phyloP scores from a whole-genome alignment of 1,140 invertebrate species.

The Macrobrachium nipponense region DNA sequence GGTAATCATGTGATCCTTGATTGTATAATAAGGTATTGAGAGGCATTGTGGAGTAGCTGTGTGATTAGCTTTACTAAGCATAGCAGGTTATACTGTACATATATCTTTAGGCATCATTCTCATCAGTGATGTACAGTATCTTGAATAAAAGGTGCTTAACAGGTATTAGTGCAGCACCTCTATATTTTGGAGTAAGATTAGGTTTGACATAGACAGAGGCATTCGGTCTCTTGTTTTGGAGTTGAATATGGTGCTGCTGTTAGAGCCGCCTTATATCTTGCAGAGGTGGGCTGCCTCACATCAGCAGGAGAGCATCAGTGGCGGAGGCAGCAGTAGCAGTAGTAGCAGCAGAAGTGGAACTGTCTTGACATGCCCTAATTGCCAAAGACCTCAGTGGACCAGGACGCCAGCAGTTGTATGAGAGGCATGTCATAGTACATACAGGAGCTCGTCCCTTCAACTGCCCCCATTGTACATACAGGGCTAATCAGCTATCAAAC shows the following conservation, averaged over 20 bases:
- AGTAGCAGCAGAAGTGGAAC: conserved; percentile 19
- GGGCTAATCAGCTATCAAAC: no score
- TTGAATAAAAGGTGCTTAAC: no score
- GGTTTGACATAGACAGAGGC: no score
- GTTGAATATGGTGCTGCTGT: conserved; percentile 24
- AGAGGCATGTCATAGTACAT: conserved; percentile 72
- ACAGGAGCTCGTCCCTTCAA: conserved; percentile 98
- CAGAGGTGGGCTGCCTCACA: conserved; percentile 47
- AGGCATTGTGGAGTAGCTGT: no score
- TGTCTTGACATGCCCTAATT: conserved; percentile 58
- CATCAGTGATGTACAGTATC: no score
- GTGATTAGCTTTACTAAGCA: no score
- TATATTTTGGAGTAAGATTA: neutral
- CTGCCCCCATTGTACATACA: conserved; percentile 83
- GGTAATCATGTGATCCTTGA: no score
- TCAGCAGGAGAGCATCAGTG: conserved; percentile 36
- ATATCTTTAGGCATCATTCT: no score
- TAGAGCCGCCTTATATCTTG: conserved; percentile 56
- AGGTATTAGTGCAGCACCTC: neutral
- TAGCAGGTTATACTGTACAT: no score
- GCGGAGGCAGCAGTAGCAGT: conserved; percentile 26
- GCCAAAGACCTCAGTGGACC: conserved; percentile 55
- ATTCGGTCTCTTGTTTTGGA: neutral
- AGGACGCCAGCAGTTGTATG: conserved; percentile 54
- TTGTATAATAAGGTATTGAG: no score